phyloP scores from a whole-genome alignment of 2,888 invertebrate genomes.

The Ochropleura plecta region DNA sequence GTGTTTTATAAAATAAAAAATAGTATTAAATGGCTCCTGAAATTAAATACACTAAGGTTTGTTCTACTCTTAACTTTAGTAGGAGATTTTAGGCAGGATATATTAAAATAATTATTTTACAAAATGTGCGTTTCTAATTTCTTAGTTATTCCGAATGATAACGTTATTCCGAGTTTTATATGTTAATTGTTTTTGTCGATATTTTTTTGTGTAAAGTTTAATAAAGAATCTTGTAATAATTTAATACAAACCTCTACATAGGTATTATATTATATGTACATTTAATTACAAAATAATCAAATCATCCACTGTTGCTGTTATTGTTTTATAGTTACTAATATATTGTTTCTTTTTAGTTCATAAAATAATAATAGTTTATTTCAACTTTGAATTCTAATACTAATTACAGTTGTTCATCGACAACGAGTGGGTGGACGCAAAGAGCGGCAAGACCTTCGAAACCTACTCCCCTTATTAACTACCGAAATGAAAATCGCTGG shows the following conservation, averaged over 20 bases:
- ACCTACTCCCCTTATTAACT: constrained; percentile 95
- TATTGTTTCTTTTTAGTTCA: too few species aligned
- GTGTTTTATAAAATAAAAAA: not conserved
- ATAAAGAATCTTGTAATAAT: not conserved
- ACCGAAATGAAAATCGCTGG: too few species aligned
- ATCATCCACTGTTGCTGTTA: not conserved
- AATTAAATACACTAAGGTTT: constrained; percentile 50
- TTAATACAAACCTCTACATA: not conserved
- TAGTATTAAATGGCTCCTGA: constrained; percentile 37
- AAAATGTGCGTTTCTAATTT: not conserved
- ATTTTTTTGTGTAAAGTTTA: not conserved
- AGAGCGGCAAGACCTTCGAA: constrained; percentile 95
- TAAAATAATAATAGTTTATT: not conserved
- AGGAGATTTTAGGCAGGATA: not conserved
- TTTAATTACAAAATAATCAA: not conserved
- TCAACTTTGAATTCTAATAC: constrained; percentile 14
- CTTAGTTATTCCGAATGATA: not conserved
- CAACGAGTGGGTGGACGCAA: constrained; percentile 92
- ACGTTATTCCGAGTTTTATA: not conserved
- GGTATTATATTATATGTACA: not conserved
- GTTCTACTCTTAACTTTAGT: not conserved
- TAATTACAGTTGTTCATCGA: constrained; percentile 78
- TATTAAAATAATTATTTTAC: not conserved
- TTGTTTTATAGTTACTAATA: not conserved
- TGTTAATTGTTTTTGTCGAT: not conserved